Evolutionary conservation across 92 coral and sea anemone species (phyloP).

Genomic region (Actinostola sp.): DNA sequence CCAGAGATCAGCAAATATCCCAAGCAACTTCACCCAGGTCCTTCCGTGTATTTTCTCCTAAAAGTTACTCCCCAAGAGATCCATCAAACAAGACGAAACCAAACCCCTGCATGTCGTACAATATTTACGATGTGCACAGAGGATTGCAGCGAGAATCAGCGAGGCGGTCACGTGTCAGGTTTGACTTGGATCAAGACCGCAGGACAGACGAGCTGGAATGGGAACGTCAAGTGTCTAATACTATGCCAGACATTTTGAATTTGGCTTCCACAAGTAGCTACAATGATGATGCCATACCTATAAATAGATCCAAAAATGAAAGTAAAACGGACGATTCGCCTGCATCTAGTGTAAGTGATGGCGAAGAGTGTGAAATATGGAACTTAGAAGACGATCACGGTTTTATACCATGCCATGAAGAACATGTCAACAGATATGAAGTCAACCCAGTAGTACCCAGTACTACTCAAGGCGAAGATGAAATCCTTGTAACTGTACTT

Average conservation of each 20-base stretch:
- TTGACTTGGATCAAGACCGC: conserved; percentile 8
- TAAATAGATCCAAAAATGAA: not conserved
- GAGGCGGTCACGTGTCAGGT: conserved; percentile 15
- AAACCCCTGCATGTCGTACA: not conserved
- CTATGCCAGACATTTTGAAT: conserved; percentile 6
- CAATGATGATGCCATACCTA: not conserved
- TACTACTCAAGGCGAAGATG: not conserved
- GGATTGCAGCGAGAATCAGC: not conserved
- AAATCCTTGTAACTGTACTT: not conserved
- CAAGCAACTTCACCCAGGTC: too few species aligned
- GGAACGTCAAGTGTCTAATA: conserved; percentile 17
- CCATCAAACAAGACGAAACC: not conserved
- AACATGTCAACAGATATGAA: conserved; percentile 2
- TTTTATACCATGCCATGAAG: conserved; percentile 15
- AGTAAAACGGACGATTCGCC: conserved; percentile 30
- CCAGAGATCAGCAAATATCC: not conserved
- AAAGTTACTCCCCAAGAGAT: conserved; percentile 12
- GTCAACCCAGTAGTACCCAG: conserved; percentile 4
- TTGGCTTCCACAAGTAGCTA: not conserved
- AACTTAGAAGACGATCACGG: conserved; percentile 12
- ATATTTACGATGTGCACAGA: conserved; percentile 15
- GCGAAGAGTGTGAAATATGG: conserved; percentile 21
- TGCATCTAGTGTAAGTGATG: conserved; percentile 20
- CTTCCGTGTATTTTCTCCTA: conserved; percentile 1
- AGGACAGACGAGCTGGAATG: conserved; percentile 15